Evolutionary conservation across 2,888 invertebrate species (phyloP).

Genomic region (Petrolisthes manimaculis): DNA sequence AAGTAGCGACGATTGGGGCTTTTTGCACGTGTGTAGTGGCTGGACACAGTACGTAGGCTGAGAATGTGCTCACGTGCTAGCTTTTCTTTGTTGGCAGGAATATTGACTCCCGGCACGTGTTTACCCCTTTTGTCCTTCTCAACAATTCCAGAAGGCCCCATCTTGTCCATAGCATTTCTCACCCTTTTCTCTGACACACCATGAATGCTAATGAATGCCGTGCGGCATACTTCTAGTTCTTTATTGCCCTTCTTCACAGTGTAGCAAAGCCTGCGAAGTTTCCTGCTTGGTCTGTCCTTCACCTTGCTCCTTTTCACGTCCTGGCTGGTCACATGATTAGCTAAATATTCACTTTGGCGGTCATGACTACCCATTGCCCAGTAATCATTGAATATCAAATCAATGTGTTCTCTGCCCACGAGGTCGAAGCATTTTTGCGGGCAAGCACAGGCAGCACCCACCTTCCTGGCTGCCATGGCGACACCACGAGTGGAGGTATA

Average conservation of each 20-base stretch:
- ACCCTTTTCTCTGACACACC: constrained; percentile 31
- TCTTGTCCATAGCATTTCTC: constrained; percentile 12
- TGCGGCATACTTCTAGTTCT: constrained; percentile 28
- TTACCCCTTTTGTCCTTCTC: constrained; percentile 20
- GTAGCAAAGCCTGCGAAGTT: background rate
- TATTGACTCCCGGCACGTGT: constrained; percentile 12
- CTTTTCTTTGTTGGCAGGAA: background rate
- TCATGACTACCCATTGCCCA: constrained; percentile 15
- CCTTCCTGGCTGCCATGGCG: background rate
- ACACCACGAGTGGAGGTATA: background rate
- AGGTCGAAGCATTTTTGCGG: constrained; percentile 5
- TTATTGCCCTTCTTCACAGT: constrained; percentile 14
- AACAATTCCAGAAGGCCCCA: constrained; percentile 2
- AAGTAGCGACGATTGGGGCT: constrained; percentile 24
- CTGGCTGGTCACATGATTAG: constrained; percentile 9
- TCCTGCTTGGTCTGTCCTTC: constrained; percentile 13
- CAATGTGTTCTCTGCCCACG: background rate
- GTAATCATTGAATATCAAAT: constrained; percentile 1
- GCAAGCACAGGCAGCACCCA: constrained; percentile 8
- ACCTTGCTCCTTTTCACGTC: constrained; percentile 15
- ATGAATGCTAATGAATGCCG: constrained; percentile 37
- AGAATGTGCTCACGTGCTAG: constrained; percentile 25
- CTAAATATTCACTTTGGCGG: constrained; percentile 15
- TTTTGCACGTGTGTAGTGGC: constrained; percentile 29
- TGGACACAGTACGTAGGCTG: constrained; percentile 27